Conservation (phyloP, 2,888 invertebrate species). For the Sesamia inferens region DNA sequence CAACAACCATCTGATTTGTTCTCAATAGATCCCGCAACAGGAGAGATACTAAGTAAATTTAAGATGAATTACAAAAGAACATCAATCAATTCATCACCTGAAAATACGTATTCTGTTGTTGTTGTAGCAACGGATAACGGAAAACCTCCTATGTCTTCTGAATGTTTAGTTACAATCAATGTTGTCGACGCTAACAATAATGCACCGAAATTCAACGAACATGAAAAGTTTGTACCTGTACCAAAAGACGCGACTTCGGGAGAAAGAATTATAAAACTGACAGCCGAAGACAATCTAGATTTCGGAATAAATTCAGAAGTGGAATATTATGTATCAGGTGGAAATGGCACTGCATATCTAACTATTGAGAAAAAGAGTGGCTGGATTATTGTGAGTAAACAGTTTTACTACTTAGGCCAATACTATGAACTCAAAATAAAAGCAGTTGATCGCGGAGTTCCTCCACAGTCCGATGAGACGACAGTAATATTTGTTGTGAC, state of each 20-base stretch:
- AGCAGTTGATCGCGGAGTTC: slow-evolving; percentile 96
- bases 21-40: slow-evolving; percentile 97
- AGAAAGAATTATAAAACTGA: slow-evolving; percentile 93
- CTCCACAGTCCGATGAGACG: slow-evolving; percentile 95
- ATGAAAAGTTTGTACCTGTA: slow-evolving; percentile 94
- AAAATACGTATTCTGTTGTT: slow-evolving; percentile 96
- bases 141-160: slow-evolving; percentile 97
- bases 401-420: slow-evolving; percentile 90
- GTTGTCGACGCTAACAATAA: slow-evolving; percentile 98
- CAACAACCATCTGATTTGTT: slow-evolving; percentile 97
- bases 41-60: slow-evolving; percentile 96
- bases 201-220: slow-evolving; percentile 94
- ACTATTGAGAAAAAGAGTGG: slow-evolving; percentile 94
- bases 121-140: slow-evolving; percentile 98
- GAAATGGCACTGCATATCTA: slow-evolving; percentile 95
- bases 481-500: slow-evolving; percentile 94
- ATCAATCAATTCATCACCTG: slow-evolving; percentile 95
- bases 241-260: slow-evolving; percentile 93
- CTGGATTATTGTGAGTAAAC: slow-evolving; percentile 93
- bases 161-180: slow-evolving; percentile 95
- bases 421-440: slow-evolving; percentile 92
- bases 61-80: slow-evolving; percentile 95
- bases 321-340: slow-evolving; percentile 93
- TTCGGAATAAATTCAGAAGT: slow-evolving; percentile 97
- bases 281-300: slow-evolving; percentile 94